Evolutionary conservation across 1,140 invertebrate genomes (phyloP), one percentile per base, ranked within the genome.

Genomic region (Neodiprion fabricii): DNA sequence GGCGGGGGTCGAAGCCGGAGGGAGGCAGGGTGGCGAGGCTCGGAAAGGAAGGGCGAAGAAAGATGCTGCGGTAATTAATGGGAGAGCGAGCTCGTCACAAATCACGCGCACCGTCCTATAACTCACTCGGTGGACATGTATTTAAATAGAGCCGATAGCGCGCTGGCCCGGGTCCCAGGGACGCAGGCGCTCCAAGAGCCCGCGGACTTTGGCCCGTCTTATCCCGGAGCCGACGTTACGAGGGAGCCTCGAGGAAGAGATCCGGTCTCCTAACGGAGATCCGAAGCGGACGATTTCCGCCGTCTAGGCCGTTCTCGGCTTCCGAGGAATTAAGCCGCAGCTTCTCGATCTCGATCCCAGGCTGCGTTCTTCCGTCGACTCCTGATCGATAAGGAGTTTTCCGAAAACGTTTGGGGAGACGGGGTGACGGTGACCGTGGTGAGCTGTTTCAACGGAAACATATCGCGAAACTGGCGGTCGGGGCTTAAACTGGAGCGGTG

Each of bases 1-100:
- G n/a, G 53, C 11, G 53, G 49, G 50, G 53, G 69, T 67, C 67
- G 74, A 23, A 49, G 1, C 48, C 65, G 11, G 61, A 67, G 61
- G 47, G 61, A 21, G 71, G 72, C 68, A 67, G 47, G 78, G 50
- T 48, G 48, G 71, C 67, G 53, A 69, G 69, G 21, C 70, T 75
- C 40, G 72, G 67, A 79, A 78, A 75, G 78, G 75, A 78, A 81
- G 81, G 81, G 82, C 85, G 85, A 85, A 83, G 84, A 86, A 86
- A 86, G 85, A 86, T 85, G 85, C 81, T 85, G 83, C 71, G 72
- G 79, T 85, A 86, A 86, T 86, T 85, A 86, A 86, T 85, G 84
- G 82, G 73, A 79, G 78, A 77, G 79, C 80, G 77, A 81, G 84
- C 82, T 83, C 84, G 80, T 85, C 85, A 83, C 85, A 86, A 86